These are phyloP conservation scores for Taurulus bubalis DNA, from an alignment of 2,113 vertebrate species.

Conservation along the genomic window DNA sequence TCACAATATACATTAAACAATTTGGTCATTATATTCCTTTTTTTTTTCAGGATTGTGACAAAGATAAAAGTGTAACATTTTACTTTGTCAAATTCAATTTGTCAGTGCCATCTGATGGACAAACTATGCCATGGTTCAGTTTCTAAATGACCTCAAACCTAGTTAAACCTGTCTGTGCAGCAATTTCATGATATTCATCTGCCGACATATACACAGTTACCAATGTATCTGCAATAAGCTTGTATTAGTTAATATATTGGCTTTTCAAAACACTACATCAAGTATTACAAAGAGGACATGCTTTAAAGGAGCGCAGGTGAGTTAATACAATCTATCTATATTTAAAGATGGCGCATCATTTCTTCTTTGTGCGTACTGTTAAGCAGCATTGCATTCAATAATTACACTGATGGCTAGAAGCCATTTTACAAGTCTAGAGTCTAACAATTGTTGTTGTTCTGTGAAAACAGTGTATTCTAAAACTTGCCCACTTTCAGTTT, in stretches of 20 bases:
- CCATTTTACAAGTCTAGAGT: background rate
- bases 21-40: background rate
- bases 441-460: no score
- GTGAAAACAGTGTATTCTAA: no score
- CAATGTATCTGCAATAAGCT: background rate
- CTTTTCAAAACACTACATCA: background rate
- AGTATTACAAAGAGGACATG: background rate
- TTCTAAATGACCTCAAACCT: background rate
- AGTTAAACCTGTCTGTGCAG: background rate
- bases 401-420: background rate
- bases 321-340: background rate
- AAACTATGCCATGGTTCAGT: background rate
- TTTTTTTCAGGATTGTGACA: background rate
- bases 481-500: background rate
- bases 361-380: background rate
- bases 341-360: background rate
- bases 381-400: background rate
- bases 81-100: background rate
- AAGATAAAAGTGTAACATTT: background rate
- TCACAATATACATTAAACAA: background rate
- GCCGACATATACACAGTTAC: background rate
- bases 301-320: background rate
- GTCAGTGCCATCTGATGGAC: background rate
- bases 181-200: background rate
- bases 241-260: background rate